These are phyloP conservation scores for Empidonax traillii DNA, from an alignment of 2,113 vertebrate genomes.

Conservation along the genomic window DNA sequence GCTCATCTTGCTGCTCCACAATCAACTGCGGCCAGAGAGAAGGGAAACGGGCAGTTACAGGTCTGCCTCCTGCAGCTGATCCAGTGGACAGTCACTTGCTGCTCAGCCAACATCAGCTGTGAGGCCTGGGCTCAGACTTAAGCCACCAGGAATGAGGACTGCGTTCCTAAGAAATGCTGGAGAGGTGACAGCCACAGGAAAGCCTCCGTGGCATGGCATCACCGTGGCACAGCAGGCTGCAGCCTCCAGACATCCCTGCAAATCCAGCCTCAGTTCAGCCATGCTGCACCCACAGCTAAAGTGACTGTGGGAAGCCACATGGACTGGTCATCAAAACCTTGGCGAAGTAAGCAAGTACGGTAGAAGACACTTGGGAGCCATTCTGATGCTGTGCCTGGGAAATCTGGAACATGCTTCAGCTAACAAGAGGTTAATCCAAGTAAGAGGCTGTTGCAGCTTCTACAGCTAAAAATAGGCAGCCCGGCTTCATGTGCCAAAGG, in stretches of 20 bases:
- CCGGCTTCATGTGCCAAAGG: background rate
- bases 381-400: background rate
- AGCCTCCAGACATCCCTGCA: background rate
- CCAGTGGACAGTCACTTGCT: background rate
- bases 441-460: background rate
- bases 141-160: background rate
- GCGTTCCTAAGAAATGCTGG: background rate
- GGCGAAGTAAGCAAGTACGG: background rate
- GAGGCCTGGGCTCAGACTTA: slow-evolving; percentile 37
- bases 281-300: background rate
- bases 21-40: slow-evolving; percentile 83
- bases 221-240: background rate
- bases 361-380: background rate
- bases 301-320: background rate
- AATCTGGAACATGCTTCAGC: background rate
- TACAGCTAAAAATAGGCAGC: slow-evolving; percentile 20
- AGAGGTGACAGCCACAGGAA: background rate
- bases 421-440: background rate
- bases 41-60: slow-evolving; percentile 44
- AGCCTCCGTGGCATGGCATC: background rate
- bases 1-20: slow-evolving; percentile 93
- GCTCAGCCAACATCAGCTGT: slow-evolving; percentile 13
- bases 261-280: background rate
- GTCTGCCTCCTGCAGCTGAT: background rate
- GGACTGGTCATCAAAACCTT: background rate